Conservation (phyloP, 2,797 vertebrate genomes). For the Anableps anableps region DNA sequence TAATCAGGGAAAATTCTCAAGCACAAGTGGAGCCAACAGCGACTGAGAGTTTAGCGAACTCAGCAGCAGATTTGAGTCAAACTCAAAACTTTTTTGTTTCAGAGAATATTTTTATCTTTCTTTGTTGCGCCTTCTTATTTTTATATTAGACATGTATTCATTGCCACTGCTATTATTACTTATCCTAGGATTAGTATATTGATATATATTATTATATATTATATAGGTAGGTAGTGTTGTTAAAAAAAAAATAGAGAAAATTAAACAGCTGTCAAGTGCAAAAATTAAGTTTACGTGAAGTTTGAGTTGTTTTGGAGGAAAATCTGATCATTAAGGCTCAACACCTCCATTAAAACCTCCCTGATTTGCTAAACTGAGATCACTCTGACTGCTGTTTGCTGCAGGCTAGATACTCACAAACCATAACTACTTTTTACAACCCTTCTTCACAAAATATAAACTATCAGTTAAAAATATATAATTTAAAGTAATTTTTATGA, state of each 20-base stretch:
- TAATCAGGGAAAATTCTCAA: not conserved
- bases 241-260: not conserved
- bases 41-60: too few relatives aligned
- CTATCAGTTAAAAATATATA: not conserved
- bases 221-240: not conserved
- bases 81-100: not conserved
- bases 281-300: not conserved
- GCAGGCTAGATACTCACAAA: not conserved
- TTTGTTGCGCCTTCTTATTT: not conserved
- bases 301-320: not conserved
- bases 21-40: not conserved
- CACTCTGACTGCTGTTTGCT: not conserved
- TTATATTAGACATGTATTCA: too few relatives aligned
- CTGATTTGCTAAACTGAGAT: too few relatives aligned
- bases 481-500: not conserved
- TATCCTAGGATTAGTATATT: too few relatives aligned
- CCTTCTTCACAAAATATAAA: not conserved
- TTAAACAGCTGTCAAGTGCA: too few relatives aligned
- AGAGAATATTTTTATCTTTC: not conserved
- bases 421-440: not conserved
- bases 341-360: too few relatives aligned
- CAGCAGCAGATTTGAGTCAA: not conserved
- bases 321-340: not conserved
- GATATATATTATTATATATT: too few relatives aligned
- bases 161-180: too few relatives aligned